Evolutionary conservation across 2,888 invertebrate species (phyloP), one percentile per base, ranked within the genome.

Genomic region (Lasioglossum vierecki): DNA sequence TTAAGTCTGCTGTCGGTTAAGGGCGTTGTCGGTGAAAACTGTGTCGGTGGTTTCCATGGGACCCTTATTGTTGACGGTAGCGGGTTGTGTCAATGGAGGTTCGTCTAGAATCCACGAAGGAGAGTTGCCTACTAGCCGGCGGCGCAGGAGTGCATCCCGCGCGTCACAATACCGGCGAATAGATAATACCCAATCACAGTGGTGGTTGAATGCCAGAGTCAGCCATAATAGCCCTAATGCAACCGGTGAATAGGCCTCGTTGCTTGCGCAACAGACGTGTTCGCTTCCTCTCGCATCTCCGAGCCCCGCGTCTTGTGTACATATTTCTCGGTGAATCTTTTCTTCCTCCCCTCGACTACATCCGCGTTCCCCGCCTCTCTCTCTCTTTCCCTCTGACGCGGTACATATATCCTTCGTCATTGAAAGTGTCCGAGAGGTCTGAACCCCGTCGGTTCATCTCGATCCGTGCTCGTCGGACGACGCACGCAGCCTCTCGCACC

Each of bases 111-210:
- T 70, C 77, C 68, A 41, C 44, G 83, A 39, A 60, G 5, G 63
- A 66, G 63, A 66, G 75, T 60, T 44, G 68, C 46, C 60, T 57
- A 78, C 74, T 80, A 63, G 68, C 66, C 18, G 30, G 63, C 30
- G 30, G 63, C 15, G 63, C 13, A 2, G 26, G 26, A 60, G 60
- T 0, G 66, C 75, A 72, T 53, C 72, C 35, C 75, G 39, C 39
- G 30, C 22, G 60, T 8, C 76, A 90, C 90, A 91, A 91, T 91
- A 83, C 82, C 85, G 49, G 74, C 83, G 88, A 91, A 91, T 92
- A 92, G 92, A 93, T 93, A 93, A 93, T 93, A 90, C 89, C 89
- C 92, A 92, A 93, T 92, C 92, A 92, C 89, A 89, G 87, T 71
- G 84, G 82, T 75, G 79, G 87, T 86, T 89, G 90, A 88, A 89